Conservation (phyloP, 2,113 vertebrate species). For the Aramus guarauna region DNA sequence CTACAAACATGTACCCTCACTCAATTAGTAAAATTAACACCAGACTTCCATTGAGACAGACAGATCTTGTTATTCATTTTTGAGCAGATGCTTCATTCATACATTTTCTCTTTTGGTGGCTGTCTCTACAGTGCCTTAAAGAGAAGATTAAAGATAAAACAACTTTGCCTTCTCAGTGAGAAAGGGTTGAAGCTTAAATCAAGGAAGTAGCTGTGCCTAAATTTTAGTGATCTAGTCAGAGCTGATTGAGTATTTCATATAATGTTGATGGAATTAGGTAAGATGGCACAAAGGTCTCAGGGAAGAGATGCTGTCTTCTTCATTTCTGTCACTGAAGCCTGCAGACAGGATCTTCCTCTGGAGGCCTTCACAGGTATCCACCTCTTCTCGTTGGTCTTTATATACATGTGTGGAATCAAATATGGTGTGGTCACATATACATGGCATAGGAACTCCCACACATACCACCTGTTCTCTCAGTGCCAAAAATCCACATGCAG, state of each 20-base stretch:
- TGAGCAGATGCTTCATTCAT: background rate
- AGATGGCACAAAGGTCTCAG: background rate
- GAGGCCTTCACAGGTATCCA: background rate
- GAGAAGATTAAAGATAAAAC: background rate
- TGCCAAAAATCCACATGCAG: background rate
- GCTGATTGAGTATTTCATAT: background rate
- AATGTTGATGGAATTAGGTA: background rate
- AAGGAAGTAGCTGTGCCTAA: background rate
- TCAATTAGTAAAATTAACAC: background rate
- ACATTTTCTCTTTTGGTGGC: background rate
- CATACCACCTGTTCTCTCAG: background rate
- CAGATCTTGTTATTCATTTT: background rate
- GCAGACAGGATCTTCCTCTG: background rate
- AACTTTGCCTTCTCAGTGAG: background rate
- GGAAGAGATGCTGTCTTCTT: background rate
- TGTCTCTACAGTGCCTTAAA: background rate
- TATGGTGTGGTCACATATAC: background rate
- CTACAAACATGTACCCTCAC: background rate
- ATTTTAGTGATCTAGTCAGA: background rate
- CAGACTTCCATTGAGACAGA: background rate
- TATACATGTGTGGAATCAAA: no score
- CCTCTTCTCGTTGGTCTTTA: background rate
- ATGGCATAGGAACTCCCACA: background rate
- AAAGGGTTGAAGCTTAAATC: background rate
- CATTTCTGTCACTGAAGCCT: background rate